Evolutionary conservation across 2,888 invertebrate species (phyloP).

Genomic region (Catocala nupta): DNA sequence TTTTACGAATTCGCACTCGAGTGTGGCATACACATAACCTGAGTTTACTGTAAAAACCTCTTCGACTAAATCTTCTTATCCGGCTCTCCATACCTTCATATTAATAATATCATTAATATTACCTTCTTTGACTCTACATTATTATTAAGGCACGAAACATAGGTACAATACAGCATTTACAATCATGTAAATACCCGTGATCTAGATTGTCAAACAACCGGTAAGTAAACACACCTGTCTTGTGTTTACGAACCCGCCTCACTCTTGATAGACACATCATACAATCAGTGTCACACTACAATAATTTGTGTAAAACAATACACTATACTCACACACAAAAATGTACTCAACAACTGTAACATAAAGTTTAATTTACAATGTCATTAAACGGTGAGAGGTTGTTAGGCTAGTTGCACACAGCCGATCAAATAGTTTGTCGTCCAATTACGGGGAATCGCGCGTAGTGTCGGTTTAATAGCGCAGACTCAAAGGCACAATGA

Average conservation of each 20-base stretch:
- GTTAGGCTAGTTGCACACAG: constrained; percentile 33
- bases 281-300: constrained; percentile 3
- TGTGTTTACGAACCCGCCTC: constrained; percentile 5
- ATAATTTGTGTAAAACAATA: constrained; percentile 8
- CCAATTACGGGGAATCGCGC: constrained; percentile 57
- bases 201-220: not conserved
- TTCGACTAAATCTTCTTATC: no score
- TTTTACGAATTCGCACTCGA: no score
- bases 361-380: constrained; percentile 38
- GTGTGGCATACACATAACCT: no score
- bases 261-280: constrained; percentile 1
- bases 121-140: no score
- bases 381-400: constrained; percentile 5
- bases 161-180: no score
- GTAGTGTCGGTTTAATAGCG: constrained; percentile 53
- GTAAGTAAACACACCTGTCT: constrained; percentile 5
- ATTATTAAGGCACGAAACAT: no score
- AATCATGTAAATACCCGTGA: no score
- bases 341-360: constrained; percentile 12
- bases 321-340: constrained; percentile 19
- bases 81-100: no score
- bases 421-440: constrained; percentile 64
- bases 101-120: no score
- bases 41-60: no score
- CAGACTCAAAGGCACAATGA: constrained; percentile 46